These are phyloP conservation scores for Microplitis manilae DNA, from an alignment of 2,888 invertebrate genomes.

Conservation along the genomic window DNA sequence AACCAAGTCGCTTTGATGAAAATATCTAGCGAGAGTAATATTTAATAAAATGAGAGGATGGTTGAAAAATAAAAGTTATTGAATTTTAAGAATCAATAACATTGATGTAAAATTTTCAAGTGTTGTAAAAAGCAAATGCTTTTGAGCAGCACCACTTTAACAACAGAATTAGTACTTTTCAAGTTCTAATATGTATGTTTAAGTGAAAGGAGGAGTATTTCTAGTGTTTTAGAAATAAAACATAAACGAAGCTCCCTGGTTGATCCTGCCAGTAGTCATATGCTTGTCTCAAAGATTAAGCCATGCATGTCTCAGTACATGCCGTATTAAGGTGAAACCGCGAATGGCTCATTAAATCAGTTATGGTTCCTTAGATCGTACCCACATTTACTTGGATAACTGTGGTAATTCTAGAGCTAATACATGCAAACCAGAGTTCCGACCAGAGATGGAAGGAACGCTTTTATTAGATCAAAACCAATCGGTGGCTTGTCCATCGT, in stretches of 20 bases:
- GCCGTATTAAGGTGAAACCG: conserved; percentile 70
- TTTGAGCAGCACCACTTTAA: too few species aligned
- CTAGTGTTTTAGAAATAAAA: background rate
- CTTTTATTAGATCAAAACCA: background rate
- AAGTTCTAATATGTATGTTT: too few species aligned
- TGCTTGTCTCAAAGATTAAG: conserved; percentile 81
- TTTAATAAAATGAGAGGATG: too few species aligned
- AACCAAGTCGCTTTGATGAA: too few species aligned
- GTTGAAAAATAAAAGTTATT: too few species aligned
- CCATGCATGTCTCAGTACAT: conserved; percentile 80
- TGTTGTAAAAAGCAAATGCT: too few species aligned
- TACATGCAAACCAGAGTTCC: conserved; percentile 74
- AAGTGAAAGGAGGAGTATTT: too few species aligned
- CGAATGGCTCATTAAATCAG: conserved; percentile 78
- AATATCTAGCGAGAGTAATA: too few species aligned
- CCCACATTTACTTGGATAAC: conserved; percentile 51
- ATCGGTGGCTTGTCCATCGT: too few species aligned
- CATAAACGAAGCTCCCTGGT: conserved; percentile 46
- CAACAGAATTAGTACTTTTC: too few species aligned
- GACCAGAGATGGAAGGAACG: conserved; percentile 69
- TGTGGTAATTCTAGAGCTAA: conserved; percentile 31
- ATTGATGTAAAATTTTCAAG: too few species aligned
- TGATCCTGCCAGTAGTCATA: conserved; percentile 50
- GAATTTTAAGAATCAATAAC: too few species aligned
- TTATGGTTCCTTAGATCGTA: conserved; percentile 73